A percentile compares a stretch with the other conserved stretches of the same genome.
These are phyloP conservation scores for Drosophila truncata DNA, from an alignment of 1,140 invertebrate genomes.

Conservation along the genomic window DNA sequence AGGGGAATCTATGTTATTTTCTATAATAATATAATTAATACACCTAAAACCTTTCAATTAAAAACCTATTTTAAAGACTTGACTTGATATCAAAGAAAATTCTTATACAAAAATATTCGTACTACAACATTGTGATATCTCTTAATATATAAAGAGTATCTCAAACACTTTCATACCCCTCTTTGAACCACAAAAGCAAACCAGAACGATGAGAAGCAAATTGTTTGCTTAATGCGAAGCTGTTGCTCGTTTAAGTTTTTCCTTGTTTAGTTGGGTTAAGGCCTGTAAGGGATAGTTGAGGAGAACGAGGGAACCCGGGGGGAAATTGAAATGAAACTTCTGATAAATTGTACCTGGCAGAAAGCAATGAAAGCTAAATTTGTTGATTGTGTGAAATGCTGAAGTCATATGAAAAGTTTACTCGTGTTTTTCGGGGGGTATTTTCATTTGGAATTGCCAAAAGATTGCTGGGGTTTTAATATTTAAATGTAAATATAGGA, in stretches of 20 bases:
- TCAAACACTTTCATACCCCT: not conserved
- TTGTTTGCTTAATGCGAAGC: conserved; percentile 41
- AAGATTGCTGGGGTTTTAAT: not conserved
- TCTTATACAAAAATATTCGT: not conserved
- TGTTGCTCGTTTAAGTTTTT: conserved; percentile 38
- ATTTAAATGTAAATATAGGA: not conserved
- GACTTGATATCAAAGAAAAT: no score
- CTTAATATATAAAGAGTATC: not conserved
- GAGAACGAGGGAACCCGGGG: no score
- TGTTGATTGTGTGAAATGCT: conserved; percentile 15
- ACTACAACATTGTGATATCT: not conserved
- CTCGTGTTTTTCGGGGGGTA: not conserved
- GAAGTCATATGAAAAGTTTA: conserved; percentile 18
- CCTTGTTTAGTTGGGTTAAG: conserved; percentile 23
- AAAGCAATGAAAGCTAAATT: conserved; percentile 27
- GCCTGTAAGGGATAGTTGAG: conserved; percentile 27
- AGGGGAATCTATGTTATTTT: not conserved
- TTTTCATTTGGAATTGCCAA: not conserved
- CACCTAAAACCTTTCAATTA: no score
- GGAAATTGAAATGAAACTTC: conserved; percentile 36
- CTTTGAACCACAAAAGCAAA: conserved; percentile 5
- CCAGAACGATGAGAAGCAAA: conserved; percentile 27
- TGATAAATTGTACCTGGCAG: conserved; percentile 36
- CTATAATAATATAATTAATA: no score
- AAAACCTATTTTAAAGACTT: not conserved